Evolutionary conservation across 2,113 vertebrate species (phyloP).

Genomic region (Cyprinodon brontotheroides): DNA sequence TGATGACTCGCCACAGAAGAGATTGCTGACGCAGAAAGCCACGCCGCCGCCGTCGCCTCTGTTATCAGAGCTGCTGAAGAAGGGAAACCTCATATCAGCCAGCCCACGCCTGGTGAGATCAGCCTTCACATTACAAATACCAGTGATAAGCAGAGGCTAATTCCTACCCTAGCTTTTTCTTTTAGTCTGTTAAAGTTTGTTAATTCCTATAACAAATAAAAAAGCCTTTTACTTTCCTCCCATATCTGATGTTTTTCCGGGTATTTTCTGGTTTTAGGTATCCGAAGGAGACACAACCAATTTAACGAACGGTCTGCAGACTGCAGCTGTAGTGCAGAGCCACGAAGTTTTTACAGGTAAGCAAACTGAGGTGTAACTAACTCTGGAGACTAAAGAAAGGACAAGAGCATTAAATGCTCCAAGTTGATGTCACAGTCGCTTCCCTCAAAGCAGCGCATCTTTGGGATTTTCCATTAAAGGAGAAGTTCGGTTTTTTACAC

Average conservation of each 20-base stretch:
- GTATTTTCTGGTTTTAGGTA: constrained; percentile 76
- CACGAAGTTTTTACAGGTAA: constrained; percentile 90
- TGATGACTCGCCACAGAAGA: constrained; percentile 97
- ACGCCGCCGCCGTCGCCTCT: constrained; percentile 97
- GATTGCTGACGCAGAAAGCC: constrained; percentile 92
- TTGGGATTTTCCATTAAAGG: too few relatives aligned
- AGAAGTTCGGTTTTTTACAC: too few relatives aligned
- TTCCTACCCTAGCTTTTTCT: not conserved
- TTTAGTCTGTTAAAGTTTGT: not conserved
- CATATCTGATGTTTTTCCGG: not conserved
- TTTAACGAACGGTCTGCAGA: constrained; percentile 84
- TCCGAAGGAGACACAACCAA: constrained; percentile 88
- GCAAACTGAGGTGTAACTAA: not conserved
- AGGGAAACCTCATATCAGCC: constrained; percentile 94
- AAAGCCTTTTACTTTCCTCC: not conserved
- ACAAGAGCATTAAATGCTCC: too few relatives aligned
- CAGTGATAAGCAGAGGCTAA: not conserved
- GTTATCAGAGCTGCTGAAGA: constrained; percentile 98
- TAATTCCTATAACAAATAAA: not conserved
- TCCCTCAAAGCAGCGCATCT: too few relatives aligned
- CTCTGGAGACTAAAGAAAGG: too few relatives aligned
- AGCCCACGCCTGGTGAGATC: constrained; percentile 92
- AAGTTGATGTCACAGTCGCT: too few relatives aligned
- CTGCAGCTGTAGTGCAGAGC: constrained; percentile 84
- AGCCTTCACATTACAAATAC: not conserved